Conservation (phyloP, 2,888 invertebrate species). For the Folsomia manolachei region DNA sequence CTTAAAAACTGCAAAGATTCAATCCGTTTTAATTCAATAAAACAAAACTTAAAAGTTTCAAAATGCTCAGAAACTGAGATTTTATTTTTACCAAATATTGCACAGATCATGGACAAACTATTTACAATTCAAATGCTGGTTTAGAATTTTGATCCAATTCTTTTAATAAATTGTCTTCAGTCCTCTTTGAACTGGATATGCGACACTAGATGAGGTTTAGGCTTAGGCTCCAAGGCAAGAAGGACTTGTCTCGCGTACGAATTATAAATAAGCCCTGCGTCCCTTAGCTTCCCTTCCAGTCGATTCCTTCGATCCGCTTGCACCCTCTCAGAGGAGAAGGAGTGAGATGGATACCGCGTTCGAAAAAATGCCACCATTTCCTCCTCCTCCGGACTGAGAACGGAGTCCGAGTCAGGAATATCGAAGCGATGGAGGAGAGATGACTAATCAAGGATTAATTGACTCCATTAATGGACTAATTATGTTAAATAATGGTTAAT, state of each 20-base stretch:
- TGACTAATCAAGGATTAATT: background rate
- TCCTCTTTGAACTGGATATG: constrained; percentile 39
- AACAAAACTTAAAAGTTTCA: no score
- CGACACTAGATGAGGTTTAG: constrained; percentile 44
- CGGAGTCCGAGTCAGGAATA: background rate
- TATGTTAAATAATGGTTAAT: background rate
- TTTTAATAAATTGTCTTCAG: no score
- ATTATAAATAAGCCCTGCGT: constrained; percentile 47
- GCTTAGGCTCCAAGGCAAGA: constrained; percentile 43
- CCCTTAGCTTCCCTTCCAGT: constrained; percentile 46
- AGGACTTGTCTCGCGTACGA: constrained; percentile 48
- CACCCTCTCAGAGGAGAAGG: constrained; percentile 45
- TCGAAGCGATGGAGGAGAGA: background rate
- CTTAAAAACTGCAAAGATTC: no score
- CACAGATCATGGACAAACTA: no score
- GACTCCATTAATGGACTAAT: background rate
- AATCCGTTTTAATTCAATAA: no score
- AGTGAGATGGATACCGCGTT: constrained; percentile 35
- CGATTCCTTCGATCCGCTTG: constrained; percentile 44
- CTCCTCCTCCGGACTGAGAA: background rate
- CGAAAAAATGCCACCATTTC: constrained; percentile 40
- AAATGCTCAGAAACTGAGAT: no score
- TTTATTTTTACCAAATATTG: no score
- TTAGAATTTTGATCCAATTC: no score
- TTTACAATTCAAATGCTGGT: no score